Evolutionary conservation across 2,797 vertebrate species (phyloP).

Genomic region (Lutjanus argentimaculatus): DNA sequence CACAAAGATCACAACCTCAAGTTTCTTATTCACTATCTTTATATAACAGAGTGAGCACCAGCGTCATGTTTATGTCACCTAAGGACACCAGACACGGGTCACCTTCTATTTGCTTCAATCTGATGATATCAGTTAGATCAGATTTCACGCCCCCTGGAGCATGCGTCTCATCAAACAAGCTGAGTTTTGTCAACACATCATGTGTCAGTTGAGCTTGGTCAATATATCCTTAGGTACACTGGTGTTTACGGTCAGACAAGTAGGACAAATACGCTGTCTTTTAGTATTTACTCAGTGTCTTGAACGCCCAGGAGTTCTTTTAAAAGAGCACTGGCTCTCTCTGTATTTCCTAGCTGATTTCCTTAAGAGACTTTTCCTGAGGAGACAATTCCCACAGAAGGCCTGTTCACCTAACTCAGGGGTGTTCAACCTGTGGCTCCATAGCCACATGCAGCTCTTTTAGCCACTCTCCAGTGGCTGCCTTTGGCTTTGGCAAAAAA

Average conservation of each 20-base stretch:
- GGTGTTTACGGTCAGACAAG: not conserved
- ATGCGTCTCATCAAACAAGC: slow-evolving; percentile 5
- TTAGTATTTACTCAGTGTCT: not conserved
- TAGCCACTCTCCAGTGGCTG: no score
- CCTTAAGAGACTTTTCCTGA: no score
- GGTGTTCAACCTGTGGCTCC: no score
- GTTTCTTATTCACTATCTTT: not conserved
- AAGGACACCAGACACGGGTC: not conserved
- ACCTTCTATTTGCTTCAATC: not conserved
- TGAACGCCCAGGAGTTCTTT: not conserved
- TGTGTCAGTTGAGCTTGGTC: not conserved
- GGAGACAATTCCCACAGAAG: no score
- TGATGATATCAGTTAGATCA: slow-evolving; percentile 11
- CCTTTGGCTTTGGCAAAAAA: no score
- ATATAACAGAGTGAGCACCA: not conserved
- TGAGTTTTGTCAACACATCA: slow-evolving; percentile 1
- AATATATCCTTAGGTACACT: not conserved
- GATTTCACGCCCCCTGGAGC: slow-evolving; percentile 11
- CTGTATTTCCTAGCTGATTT: no score
- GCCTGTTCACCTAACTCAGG: no score
- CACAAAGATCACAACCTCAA: not conserved
- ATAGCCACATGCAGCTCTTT: no score
- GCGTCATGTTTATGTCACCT: slow-evolving; percentile 5
- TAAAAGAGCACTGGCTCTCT: no score
- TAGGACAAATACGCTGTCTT: not conserved